Base-by-base conservation (phyloP, 2,888 invertebrate genomes). In the Eupithecia subumbrata region DNA sequence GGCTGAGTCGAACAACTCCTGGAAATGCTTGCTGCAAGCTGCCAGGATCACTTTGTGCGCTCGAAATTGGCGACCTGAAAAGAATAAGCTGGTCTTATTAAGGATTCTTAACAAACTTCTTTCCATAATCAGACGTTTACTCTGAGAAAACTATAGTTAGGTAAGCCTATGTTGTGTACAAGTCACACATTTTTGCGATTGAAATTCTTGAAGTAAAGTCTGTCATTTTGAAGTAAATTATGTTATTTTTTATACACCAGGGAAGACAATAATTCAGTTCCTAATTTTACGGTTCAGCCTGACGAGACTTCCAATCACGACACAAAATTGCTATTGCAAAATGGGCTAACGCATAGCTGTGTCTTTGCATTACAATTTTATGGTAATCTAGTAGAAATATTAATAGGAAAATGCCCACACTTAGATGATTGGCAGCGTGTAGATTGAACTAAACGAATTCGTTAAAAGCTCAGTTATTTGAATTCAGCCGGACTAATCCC, bases 1-100 rank as follows among this genome's bases (percentile, higher is more conserved):
- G 83, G 98, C 98, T 82, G 97, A 96, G 95, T 98, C 98, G 94
- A 98, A 98, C 84, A 98, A 93, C 94, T 98, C 98, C 89, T 98
- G 98, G 93, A 98, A 97, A 92, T 98, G 98, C 92, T 98, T 98
- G 95, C 98, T 98, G 96, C 98, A 98, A 88, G 98, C 98, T 84
- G 98, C 98, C 92, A 98, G 95, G 88, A 98, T 98, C 89, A 98
- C 96, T 94, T 97, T 97, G 95, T 98, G 98, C 84, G 98, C 98
- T 95, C 97, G 97, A 95, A 98, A 98, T 88, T 98, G 97, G 90
- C 98, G 97, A 91, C 98, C 98, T 98, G 95, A 0, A 89, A 90
- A 76, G 80, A 84, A 52, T 22, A 74, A 77, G 75, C 8, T 37
- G 18, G 22, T 34, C 45, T 60, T 5, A 37, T 7, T 43, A 22